Evolutionary conservation across 2,888 invertebrate species (phyloP).

Genomic region (Drosophila greeni): DNA sequence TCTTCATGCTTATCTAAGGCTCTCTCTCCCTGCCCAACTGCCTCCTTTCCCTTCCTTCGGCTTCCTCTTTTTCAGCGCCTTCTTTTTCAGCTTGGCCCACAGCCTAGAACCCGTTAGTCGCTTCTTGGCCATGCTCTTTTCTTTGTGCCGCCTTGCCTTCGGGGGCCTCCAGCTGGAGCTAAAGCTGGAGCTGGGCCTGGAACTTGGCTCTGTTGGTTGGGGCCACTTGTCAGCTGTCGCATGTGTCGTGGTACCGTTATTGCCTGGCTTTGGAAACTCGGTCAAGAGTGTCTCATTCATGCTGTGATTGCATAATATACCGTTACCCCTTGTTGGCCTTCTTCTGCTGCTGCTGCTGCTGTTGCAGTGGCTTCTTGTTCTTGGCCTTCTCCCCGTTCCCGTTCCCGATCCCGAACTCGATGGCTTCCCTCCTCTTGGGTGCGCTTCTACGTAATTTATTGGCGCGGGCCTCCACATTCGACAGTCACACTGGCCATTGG

Average conservation of each 20-base stretch:
- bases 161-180: constrained; percentile 13
- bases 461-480: constrained; percentile 68
- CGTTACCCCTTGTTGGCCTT: constrained; percentile 58
- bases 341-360: constrained; percentile 17
- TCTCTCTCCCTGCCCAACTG: background rate
- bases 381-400: constrained; percentile 34
- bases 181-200: constrained; percentile 13
- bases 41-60: background rate
- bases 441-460: constrained; percentile 70
- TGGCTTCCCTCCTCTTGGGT: constrained; percentile 51
- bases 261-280: constrained; percentile 76
- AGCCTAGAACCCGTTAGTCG: constrained; percentile 63
- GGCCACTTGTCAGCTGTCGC: constrained; percentile 69
- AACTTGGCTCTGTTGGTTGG: constrained; percentile 21
- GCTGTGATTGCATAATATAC: constrained; percentile 77
- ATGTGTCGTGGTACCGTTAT: constrained; percentile 72
- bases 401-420: constrained; percentile 10
- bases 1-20: constrained; percentile 11
- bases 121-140: constrained; percentile 37
- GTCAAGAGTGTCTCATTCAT: constrained; percentile 78
- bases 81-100: constrained; percentile 21
- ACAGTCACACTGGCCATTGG: constrained; percentile 56
- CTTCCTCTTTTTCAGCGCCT: constrained; percentile 11
- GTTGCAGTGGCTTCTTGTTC: constrained; percentile 22
- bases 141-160: constrained; percentile 28